phyloP scores from a whole-genome alignment of 2,888 invertebrate species.

The Aphelenchoides bicaudatus region DNA sequence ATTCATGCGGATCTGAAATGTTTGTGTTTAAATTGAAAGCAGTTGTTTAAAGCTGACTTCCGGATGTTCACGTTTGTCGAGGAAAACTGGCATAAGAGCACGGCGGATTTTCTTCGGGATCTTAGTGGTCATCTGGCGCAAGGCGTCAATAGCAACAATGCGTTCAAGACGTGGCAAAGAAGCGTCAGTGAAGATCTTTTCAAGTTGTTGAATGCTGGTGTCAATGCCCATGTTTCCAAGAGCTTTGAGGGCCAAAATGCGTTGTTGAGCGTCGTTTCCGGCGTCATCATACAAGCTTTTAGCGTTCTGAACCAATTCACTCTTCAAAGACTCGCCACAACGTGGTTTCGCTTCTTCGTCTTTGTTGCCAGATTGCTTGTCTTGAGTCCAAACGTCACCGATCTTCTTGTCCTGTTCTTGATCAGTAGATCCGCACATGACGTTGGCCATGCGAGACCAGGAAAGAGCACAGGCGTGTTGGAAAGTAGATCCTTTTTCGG shows the following conservation, averaged over 20 bases:
- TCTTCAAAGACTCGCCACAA: background rate
- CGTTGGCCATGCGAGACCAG: constrained; percentile 22
- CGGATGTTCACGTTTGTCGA: constrained; percentile 41
- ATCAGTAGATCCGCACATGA: background rate
- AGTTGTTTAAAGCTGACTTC: too few relatives aligned
- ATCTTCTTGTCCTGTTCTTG: constrained; percentile 9
- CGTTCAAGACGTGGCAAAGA: constrained; percentile 23
- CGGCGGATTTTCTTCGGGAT: constrained; percentile 47
- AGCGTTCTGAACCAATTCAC: constrained; percentile 3
- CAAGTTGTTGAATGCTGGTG: constrained; percentile 26
- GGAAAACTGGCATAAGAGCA: constrained; percentile 52
- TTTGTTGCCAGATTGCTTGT: constrained; percentile 11
- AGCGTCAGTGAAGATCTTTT: constrained; percentile 35
- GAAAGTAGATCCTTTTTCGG: constrained; percentile 6
- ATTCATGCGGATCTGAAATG: constrained; percentile 50
- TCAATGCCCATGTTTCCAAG: constrained; percentile 35
- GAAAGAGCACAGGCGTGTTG: constrained; percentile 21
- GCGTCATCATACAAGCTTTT: constrained; percentile 6
- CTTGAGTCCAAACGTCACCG: constrained; percentile 1
- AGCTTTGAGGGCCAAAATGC: constrained; percentile 34
- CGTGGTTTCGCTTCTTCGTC: background rate
- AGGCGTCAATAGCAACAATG: constrained; percentile 49
- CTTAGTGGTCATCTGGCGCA: constrained; percentile 39
- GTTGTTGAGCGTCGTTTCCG: constrained; percentile 3
- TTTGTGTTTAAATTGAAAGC: too few relatives aligned